Evolutionary conservation across 2,888 invertebrate species (phyloP).

Genomic region (Pachycephus smyrnensis): DNA sequence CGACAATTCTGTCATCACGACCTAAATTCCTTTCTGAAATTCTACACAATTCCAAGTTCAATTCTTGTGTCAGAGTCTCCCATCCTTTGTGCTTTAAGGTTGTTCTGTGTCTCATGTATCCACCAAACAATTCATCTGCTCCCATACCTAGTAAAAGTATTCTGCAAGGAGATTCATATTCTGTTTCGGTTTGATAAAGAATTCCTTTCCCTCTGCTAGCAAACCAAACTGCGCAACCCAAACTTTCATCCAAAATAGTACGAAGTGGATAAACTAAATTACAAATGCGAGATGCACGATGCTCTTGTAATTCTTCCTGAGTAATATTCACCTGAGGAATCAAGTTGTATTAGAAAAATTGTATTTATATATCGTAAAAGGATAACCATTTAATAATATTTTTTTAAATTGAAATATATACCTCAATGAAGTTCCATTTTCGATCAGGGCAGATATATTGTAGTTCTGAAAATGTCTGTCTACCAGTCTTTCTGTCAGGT

Average conservation of each 20-base stretch:
- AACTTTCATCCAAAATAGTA: constrained; percentile 94
- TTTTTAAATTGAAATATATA: constrained; percentile 42
- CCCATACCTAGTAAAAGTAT: constrained; percentile 91
- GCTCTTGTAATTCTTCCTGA: constrained; percentile 73
- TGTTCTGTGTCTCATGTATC: constrained; percentile 90
- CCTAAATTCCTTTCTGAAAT: constrained; percentile 93
- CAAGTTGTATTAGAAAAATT: constrained; percentile 2
- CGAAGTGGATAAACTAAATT: constrained; percentile 87
- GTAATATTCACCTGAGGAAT: constrained; percentile 75
- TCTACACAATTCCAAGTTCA: constrained; percentile 81
- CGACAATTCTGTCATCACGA: constrained; percentile 92
- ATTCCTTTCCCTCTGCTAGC: constrained; percentile 81
- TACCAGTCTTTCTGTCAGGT: constrained; percentile 88
- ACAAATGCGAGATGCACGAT: constrained; percentile 73
- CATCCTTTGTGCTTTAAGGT: constrained; percentile 73
- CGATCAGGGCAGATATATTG: constrained; percentile 76
- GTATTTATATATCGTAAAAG: not conserved
- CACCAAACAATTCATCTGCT: constrained; percentile 97
- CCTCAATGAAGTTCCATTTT: constrained; percentile 86
- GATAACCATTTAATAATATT: constrained; percentile 1
- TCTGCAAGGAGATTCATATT: constrained; percentile 73
- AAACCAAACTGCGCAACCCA: constrained; percentile 98
- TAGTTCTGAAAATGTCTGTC: constrained; percentile 78
- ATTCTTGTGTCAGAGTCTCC: constrained; percentile 70
- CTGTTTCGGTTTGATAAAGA: constrained; percentile 46